Evolutionary conservation across 2,888 invertebrate genomes (phyloP).

Genomic region (Troilus luridus): DNA sequence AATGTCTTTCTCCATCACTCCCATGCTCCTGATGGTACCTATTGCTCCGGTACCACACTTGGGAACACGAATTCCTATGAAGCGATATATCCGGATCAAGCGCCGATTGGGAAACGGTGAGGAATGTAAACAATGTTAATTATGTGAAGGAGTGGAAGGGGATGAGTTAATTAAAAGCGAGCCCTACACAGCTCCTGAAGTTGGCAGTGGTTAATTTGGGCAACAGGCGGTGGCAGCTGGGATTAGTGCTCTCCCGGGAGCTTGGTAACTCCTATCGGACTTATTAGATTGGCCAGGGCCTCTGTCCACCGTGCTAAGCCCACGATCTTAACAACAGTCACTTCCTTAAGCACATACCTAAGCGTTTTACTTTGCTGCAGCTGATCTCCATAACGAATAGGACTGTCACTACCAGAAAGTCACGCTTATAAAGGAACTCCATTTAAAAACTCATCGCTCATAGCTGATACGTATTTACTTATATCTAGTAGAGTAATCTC

Average conservation of each 20-base stretch:
- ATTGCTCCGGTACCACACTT: not conserved
- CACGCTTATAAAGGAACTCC: no score
- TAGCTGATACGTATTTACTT: no score
- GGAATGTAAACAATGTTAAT: constrained; percentile 56
- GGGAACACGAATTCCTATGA: not conserved
- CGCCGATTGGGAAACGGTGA: not conserved
- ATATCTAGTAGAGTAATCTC: no score
- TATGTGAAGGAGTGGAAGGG: constrained; percentile 3
- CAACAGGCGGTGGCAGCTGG: constrained; percentile 25
- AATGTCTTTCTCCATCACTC: not conserved
- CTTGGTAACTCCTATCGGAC: not conserved
- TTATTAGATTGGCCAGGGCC: not conserved
- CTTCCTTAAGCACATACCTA: not conserved
- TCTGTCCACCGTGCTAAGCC: not conserved
- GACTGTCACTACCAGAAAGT: no score
- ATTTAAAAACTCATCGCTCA: no score
- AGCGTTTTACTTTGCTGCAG: not conserved
- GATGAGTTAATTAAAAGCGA: constrained; percentile 37
- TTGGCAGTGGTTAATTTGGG: constrained; percentile 52
- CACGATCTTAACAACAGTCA: not conserved
- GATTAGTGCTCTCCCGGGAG: not conserved
- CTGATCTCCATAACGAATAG: no score
- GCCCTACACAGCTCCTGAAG: constrained; percentile 48
- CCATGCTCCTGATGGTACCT: not conserved
- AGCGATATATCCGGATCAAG: not conserved